Conservation (phyloP, 2,888 invertebrate genomes). For the Ophioninae sp. region DNA sequence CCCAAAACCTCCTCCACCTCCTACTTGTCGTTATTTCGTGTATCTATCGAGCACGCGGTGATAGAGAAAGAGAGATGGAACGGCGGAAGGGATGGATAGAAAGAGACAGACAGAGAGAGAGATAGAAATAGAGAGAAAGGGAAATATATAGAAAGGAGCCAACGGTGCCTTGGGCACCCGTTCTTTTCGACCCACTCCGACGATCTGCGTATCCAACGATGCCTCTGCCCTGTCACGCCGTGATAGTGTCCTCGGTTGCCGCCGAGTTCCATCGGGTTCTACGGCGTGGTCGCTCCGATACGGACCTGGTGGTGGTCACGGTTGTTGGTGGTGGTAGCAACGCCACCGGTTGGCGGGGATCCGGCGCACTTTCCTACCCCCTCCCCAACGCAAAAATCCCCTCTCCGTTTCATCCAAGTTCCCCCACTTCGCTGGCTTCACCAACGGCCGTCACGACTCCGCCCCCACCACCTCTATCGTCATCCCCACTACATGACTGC, state of each 20-base stretch:
- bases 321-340: conserved; percentile 20
- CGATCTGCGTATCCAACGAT: conserved; percentile 74
- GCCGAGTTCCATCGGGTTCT: conserved; percentile 28
- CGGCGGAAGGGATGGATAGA: neutral
- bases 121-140: conserved; percentile 21
- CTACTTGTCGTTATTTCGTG: conserved; percentile 28
- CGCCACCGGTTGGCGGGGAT: conserved; percentile 29
- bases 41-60: conserved; percentile 43
- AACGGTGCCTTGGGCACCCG: conserved; percentile 66
- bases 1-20: conserved; percentile 62
- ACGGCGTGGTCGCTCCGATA: conserved; percentile 49
- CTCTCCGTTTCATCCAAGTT: conserved; percentile 59
- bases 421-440: conserved; percentile 38
- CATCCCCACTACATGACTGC: conserved; percentile 38
- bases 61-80: conserved; percentile 9
- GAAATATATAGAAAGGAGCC: neutral
- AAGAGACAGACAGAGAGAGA: neutral
- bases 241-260: conserved; percentile 61
- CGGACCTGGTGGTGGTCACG: conserved; percentile 27
- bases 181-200: conserved; percentile 76
- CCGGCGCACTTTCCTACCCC: conserved; percentile 1
- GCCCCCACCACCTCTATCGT: conserved; percentile 47
- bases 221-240: conserved; percentile 60
- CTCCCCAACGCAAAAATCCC: conserved; percentile 46
- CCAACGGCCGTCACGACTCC: conserved; percentile 54